Evolutionary conservation across 2,113 vertebrate genomes (phyloP).

Genomic region (Leptocoma aspasia): DNA sequence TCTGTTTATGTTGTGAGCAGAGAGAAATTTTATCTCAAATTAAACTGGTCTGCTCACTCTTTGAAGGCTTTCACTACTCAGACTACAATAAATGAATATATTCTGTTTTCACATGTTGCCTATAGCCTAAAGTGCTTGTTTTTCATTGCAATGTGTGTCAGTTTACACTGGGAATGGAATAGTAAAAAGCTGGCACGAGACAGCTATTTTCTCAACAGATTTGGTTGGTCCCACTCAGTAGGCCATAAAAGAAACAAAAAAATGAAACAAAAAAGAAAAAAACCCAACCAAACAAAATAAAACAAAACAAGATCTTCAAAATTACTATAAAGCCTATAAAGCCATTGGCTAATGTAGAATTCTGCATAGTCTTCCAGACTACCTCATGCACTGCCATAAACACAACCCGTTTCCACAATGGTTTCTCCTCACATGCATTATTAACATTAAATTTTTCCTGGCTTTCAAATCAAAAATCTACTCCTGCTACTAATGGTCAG

Average conservation of each 20-base stretch:
- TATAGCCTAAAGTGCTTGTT: background rate
- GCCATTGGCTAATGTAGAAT: background rate
- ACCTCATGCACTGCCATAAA: background rate
- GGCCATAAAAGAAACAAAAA: background rate
- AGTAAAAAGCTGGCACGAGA: background rate
- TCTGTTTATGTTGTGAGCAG: background rate
- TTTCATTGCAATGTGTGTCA: background rate
- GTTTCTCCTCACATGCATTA: background rate
- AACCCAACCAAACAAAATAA: too few relatives aligned
- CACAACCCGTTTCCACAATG: background rate
- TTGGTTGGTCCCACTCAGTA: background rate
- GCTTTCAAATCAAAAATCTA: background rate
- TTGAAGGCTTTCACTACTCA: background rate
- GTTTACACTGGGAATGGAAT: background rate
- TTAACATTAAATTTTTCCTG: background rate
- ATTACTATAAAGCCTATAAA: background rate
- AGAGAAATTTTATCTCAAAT: background rate
- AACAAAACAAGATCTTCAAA: background rate
- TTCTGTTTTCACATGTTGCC: background rate
- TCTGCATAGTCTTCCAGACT: background rate
- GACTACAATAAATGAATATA: background rate
- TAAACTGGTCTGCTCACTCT: background rate
- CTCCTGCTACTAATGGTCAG: background rate
- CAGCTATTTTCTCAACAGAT: background rate
- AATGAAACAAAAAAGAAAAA: background rate